Conservation (phyloP, 2,888 invertebrate species). For the Cyclophora punctaria region DNA sequence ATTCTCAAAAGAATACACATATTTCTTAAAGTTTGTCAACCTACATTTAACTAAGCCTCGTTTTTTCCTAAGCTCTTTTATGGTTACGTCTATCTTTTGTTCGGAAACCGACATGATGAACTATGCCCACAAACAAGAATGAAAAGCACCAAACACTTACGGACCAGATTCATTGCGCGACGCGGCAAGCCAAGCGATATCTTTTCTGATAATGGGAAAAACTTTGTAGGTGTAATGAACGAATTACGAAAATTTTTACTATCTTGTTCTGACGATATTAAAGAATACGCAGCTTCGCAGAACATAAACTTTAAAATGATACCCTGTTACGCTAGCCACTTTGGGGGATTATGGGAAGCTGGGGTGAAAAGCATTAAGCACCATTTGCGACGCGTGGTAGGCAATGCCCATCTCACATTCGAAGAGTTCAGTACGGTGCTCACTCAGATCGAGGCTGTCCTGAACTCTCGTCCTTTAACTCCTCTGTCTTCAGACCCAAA, state of each 20-base stretch:
- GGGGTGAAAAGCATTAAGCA: constrained; percentile 14
- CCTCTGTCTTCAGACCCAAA: constrained; percentile 17
- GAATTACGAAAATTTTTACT: too few relatives aligned
- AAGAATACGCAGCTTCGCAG: too few relatives aligned
- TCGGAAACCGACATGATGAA: too few relatives aligned
- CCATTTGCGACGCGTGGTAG: constrained; percentile 15
- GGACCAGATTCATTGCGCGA: too few relatives aligned
- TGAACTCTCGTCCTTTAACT: constrained; percentile 20
- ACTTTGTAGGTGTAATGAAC: too few relatives aligned
- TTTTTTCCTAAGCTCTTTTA: background rate
- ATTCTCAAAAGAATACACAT: background rate
- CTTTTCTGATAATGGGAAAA: too few relatives aligned
- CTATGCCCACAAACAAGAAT: too few relatives aligned
- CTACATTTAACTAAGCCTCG: constrained; percentile 1
- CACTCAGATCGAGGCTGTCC: constrained; percentile 16
- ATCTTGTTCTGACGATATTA: too few relatives aligned
- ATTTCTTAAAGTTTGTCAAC: constrained; percentile 4
- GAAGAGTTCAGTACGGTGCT: constrained; percentile 13
- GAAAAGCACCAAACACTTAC: too few relatives aligned
- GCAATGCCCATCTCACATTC: background rate
- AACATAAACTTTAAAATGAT: background rate
- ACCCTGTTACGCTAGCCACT: constrained; percentile 1
- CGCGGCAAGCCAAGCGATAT: too few relatives aligned
- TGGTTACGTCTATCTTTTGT: too few relatives aligned
- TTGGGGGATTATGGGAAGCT: constrained; percentile 21